Evolutionary conservation across 2,888 invertebrate species (phyloP), one percentile per base, ranked within the genome.

Genomic region (Sphaerophoria taeniata): DNA sequence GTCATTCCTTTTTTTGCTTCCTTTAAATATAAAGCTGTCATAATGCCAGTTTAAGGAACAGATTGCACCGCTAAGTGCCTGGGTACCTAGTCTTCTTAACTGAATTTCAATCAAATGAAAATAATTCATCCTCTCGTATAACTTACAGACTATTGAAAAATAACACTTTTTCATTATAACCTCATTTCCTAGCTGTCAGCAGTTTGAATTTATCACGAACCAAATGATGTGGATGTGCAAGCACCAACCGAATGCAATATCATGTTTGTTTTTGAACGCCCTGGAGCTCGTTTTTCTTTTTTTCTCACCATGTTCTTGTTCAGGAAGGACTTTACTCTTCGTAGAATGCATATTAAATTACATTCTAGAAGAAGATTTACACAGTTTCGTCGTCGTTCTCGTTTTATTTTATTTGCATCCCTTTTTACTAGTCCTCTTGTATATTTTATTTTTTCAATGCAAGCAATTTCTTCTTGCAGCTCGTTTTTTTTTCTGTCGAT

Each of bases 301-400:
- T 39, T 39, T 45, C 12, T 47, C 12, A 34, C 16, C 6, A 72
- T 61, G 81, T 76, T 71, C 12, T 5, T 76, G 39, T 12, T 39
- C 24, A 6, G 43, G 43, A 43, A 43, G 24, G 11, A 43, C 24
- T 60, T 39, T 24, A 24, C 39, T 24, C 24, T 1, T 24, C 24
- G 24, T 24, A 60, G 16, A 43, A 24, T 60, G 39, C 60, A 60
- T 43, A 60, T 60, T 39, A 43, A 60, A 60, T 60, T 60, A 43
- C 39, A 43, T 60, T 60, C 12, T 12, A 60, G 14, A 24, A 24
- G 36, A 60, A 43, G 43, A 60, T 60, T 60, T 60, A 43, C 71
- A 69, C 76, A 43, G 43, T 43, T 43, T 43, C 11, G 9, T 43
- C 43, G 43, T 43, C 24, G 24, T 24, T 24, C 24, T 24, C 24